phyloP scores from a whole-genome alignment of 1,140 invertebrate species.

The Eupristina koningsbergeri region DNA sequence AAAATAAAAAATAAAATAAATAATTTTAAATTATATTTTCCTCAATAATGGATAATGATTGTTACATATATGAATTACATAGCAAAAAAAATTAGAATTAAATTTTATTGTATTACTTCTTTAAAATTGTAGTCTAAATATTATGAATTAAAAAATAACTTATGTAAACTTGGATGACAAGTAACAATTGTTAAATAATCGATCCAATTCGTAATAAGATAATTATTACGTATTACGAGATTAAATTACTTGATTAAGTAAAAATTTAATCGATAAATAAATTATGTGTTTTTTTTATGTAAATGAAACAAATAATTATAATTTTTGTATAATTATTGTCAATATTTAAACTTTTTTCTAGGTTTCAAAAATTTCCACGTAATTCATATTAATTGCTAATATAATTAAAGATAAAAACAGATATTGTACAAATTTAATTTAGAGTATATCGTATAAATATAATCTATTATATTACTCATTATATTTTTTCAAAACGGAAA shows the following conservation, averaged over 20 bases:
- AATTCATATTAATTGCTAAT: not conserved
- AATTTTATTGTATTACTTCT: no score
- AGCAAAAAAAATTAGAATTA: no score
- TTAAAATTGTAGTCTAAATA: no score
- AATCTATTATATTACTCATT: not conserved
- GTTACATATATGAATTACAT: no score
- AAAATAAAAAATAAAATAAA: no score
- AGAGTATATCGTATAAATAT: constrained; percentile 7
- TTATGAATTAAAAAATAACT: not conserved
- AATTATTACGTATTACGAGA: not conserved
- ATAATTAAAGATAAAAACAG: constrained; percentile 1
- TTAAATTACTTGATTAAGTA: not conserved
- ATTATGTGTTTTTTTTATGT: not conserved
- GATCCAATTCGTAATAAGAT: not conserved
- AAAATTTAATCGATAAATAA: not conserved
- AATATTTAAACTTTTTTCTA: constrained; percentile 25
- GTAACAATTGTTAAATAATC: not conserved
- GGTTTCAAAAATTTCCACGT: not conserved
- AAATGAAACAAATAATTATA: not conserved
- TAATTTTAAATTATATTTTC: no score
- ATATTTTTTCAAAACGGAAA: not conserved
- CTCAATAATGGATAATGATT: no score
- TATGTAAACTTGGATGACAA: no score
- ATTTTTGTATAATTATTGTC: not conserved
- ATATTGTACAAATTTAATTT: constrained; percentile 8